A percentile compares a stretch with the other conserved stretches of the same genome.
Conservation (phyloP, 2,113 vertebrate species). For the Carassius carassius region DNA sequence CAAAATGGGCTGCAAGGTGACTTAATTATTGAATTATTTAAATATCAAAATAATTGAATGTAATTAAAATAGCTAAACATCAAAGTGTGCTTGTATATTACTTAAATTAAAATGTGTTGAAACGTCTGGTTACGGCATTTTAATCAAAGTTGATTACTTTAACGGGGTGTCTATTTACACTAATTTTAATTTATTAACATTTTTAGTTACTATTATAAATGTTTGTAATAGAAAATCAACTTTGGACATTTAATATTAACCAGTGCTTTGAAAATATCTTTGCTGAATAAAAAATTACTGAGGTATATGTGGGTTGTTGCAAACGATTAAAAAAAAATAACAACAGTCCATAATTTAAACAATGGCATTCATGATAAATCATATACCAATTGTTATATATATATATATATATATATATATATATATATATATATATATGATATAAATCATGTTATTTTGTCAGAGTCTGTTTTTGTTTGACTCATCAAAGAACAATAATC, state of each 20-base stretch:
- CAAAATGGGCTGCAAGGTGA: background rate
- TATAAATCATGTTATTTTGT: no score
- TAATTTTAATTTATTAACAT: background rate
- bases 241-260: background rate
- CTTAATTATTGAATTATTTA: background rate
- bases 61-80: background rate
- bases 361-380: no score
- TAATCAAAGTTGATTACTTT: background rate
- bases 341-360: no score
- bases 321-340: no score
- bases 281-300: background rate
- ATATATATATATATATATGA: no score
- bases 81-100: background rate
- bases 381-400: no score
- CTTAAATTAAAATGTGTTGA: background rate
- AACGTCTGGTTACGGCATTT: background rate
- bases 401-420: no score
- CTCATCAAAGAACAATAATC: no score
- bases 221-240: background rate
- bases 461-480: no score
- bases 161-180: no score
- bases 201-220: background rate
- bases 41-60: background rate
- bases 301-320: background rate
- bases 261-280: background rate